Evolutionary conservation across 1,140 invertebrate genomes (phyloP).

Genomic region (Bombus polaris): DNA sequence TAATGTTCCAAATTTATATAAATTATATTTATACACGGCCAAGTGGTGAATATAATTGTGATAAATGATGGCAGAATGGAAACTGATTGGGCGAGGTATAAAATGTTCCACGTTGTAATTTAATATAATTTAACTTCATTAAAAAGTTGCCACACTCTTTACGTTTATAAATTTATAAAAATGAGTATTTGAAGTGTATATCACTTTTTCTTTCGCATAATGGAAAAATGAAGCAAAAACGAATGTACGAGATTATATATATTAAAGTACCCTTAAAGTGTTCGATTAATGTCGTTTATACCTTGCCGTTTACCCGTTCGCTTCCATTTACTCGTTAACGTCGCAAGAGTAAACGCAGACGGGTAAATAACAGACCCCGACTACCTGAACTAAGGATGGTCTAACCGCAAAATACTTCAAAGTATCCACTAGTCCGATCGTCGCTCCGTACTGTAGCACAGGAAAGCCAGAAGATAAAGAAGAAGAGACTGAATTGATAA

Average conservation of each 20-base stretch:
- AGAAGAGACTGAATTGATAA: conserved; percentile 1
- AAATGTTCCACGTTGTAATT: no score
- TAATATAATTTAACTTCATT: no score
- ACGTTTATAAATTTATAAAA: no score
- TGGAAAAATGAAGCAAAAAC: background rate
- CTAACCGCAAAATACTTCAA: background rate
- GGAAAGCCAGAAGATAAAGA: conserved; percentile 1
- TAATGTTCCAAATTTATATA: no score
- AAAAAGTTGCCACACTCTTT: no score
- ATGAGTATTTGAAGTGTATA: no score
- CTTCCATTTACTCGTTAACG: conserved; percentile 4
- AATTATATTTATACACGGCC: no score
- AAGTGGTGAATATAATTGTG: no score
- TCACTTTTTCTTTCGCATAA: background rate
- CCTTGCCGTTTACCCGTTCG: background rate
- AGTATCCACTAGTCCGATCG: background rate
- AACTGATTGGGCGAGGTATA: no score
- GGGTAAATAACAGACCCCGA: background rate
- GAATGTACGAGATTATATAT: background rate
- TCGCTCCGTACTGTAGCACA: background rate
- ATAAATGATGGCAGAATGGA: no score
- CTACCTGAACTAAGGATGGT: background rate
- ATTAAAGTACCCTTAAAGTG: background rate
- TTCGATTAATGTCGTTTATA: conserved; percentile 3
- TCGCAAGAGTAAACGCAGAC: conserved; percentile 18